Conservation (phyloP, 2,797 vertebrate genomes). For the Avahi laniger region DNA sequence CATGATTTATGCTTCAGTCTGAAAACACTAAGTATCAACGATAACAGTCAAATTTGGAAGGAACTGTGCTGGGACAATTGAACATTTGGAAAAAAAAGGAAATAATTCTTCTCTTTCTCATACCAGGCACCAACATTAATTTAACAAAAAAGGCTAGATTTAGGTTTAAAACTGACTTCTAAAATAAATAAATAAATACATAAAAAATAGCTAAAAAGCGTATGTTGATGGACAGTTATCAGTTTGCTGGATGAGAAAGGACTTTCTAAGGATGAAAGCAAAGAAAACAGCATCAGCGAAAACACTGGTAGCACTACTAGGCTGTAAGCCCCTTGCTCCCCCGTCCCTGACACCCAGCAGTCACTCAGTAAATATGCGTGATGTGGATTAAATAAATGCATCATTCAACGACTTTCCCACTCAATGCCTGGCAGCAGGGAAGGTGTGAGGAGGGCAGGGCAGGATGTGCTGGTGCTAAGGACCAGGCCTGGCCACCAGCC, state of each 20-base stretch:
- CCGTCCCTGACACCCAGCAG: too few relatives aligned
- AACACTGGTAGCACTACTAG: accelerated
- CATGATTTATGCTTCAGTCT: background rate
- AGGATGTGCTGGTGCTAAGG: background rate
- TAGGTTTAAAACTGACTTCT: background rate
- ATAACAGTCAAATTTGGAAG: background rate
- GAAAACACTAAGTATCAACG: background rate
- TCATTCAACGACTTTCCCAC: background rate
- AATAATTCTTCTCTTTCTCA: background rate
- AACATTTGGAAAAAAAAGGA: background rate
- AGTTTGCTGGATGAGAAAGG: background rate
- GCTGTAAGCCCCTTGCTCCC: background rate
- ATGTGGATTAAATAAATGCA: background rate
- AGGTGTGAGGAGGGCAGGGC: background rate
- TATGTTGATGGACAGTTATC: background rate
- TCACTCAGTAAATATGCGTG: background rate
- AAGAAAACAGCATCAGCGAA: background rate
- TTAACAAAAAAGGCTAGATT: background rate
- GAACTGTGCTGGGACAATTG: background rate
- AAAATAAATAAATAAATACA: background rate
- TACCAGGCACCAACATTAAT: background rate
- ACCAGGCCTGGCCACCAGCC: background rate
- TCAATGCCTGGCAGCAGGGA: background rate
- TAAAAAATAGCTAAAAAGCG: background rate
- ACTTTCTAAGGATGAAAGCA: background rate